Evolutionary conservation across 2,113 vertebrate species (phyloP), one percentile per base, ranked within the genome.

Genomic region (Nymphicus hollandicus): DNA sequence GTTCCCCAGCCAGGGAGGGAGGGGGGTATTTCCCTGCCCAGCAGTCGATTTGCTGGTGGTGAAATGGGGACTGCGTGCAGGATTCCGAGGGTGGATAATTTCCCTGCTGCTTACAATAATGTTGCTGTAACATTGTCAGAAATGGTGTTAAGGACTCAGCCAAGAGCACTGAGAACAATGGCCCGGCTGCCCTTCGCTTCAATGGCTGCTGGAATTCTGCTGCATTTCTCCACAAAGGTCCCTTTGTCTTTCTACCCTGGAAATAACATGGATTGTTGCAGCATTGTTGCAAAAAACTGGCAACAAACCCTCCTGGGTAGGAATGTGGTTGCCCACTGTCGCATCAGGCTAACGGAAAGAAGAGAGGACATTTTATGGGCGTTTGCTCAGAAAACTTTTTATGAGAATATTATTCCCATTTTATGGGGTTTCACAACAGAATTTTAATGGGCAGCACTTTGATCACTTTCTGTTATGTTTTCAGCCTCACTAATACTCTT

Each of bases 231-330:
- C 77, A 97, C 83, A 91, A 95, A 92, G 77, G 25, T 74, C 93
- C 86, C 52, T 96, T 97, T 96, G 89, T 95, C 92, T 96, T 96
- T 81, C 93, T 44, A 69, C 46, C 55, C 73, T 96, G 94, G 86
- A 95, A 97, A 95, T 92, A 84, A 87, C 61, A 69, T 29, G 70
- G n/a, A 87, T 92, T 91, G 94, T 95, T 91, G 69, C 65, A 85
- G 86, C 52, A 68, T 46, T 93, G 95, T 92, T 94, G 92, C 73
- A 89, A 90, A 91, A 96, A 96, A 92, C 86, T 91, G 89, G 88
- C 93, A 95, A 91, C 81, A 58, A 92, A 94, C 56, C 87, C 92
- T 95, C 84, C 81, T 13, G 92, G 83, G 77, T 49, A 82, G 44
- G 46, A 89, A 33, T 85, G 94, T 80, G 46, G 95, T 97, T 94